A percentile compares a stretch with the other conserved stretches of the same genome.
Evolutionary conservation across 2,888 invertebrate genomes (phyloP).

Genomic region (Frankliniella intonsa): DNA sequence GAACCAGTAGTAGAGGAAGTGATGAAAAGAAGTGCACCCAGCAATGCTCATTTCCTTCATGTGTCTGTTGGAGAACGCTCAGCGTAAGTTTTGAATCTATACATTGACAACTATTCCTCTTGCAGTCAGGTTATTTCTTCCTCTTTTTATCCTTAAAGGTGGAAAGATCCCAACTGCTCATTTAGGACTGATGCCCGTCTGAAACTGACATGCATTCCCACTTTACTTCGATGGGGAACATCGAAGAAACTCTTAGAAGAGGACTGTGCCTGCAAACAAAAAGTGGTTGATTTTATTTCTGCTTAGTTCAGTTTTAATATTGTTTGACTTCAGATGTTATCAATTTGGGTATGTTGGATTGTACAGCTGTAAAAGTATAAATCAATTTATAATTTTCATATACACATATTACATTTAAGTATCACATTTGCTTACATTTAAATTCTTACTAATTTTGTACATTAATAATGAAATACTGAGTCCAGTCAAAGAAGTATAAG

Average conservation of each 20-base stretch:
- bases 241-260: slow-evolving; percentile 74
- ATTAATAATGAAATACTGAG: slow-evolving; percentile 34
- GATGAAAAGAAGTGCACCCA: slow-evolving; percentile 54
- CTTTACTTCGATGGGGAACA: slow-evolving; percentile 71
- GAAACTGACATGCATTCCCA: slow-evolving; percentile 74
- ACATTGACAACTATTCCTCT: background rate
- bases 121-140: too few relatives aligned
- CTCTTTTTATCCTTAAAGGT: slow-evolving; percentile 51
- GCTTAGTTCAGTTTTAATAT: slow-evolving; percentile 15
- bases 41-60: slow-evolving; percentile 62
- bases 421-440: slow-evolving; percentile 32
- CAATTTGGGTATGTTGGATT: too few relatives aligned
- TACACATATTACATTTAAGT: slow-evolving; percentile 21
- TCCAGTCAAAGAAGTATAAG: background rate
- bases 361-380: too few relatives aligned
- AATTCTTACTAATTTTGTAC: slow-evolving; percentile 25
- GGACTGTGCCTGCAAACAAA: slow-evolving; percentile 62
- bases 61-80: slow-evolving; percentile 73
- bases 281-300: slow-evolving; percentile 70
- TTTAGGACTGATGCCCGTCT: slow-evolving; percentile 72
- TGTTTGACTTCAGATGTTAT: background rate
- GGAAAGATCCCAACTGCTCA: slow-evolving; percentile 76
- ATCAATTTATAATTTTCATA: background rate
- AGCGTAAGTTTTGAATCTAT: slow-evolving; percentile 56
- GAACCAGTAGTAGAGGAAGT: slow-evolving; percentile 70